These are phyloP conservation scores for Lordiphosa clarofinis DNA, from an alignment of 1,140 invertebrate genomes.

Conservation along the genomic window DNA sequence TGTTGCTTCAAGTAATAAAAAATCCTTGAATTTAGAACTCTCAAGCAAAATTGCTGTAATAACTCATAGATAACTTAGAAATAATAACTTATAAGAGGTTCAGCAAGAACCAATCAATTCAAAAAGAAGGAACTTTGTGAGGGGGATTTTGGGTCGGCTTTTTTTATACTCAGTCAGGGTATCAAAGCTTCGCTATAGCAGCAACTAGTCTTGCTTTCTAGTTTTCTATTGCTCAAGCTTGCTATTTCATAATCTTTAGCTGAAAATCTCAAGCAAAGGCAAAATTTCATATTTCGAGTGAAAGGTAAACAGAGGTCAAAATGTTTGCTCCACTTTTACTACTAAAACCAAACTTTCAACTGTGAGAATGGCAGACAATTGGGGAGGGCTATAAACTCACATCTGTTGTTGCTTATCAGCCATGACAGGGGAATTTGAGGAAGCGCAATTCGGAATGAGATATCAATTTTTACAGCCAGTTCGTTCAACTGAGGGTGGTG, in stretches of 20 bases:
- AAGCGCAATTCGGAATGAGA: background rate
- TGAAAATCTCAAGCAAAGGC: conserved; percentile 12
- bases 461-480: conserved; percentile 2
- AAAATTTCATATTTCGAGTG: conserved; percentile 27
- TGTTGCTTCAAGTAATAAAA: no score
- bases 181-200: no score
- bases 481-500: conserved; percentile 4
- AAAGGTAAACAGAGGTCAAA: conserved; percentile 42
- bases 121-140: no score
- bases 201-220: background rate
- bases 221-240: conserved; percentile 3
- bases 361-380: background rate
- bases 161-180: no score
- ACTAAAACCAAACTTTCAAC: background rate
- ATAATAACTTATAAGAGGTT: no score
- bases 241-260: conserved; percentile 22
- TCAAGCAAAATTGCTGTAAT: no score
- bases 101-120: no score
- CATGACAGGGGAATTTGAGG: background rate
- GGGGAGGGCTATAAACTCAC: no score
- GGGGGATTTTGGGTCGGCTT: no score
- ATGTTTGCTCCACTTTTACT: conserved; percentile 46
- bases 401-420: no score
- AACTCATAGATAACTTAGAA: no score
- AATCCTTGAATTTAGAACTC: no score